Conservation (phyloP, 1,140 invertebrate genomes). For the Hirudo medicinalis region DNA sequence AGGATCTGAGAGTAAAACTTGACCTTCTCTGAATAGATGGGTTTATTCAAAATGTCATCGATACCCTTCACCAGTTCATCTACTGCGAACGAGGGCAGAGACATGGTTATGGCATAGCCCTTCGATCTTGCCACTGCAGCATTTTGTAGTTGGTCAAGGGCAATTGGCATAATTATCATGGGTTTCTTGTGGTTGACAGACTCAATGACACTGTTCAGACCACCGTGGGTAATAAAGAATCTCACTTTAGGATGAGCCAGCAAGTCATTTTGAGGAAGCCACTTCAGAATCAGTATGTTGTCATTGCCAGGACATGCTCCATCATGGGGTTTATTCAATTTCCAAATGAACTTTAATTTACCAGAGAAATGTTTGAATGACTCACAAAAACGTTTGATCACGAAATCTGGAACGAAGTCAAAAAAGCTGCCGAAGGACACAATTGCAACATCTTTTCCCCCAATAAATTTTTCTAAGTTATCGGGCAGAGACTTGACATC, state of each 20-base stretch:
- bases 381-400: background rate
- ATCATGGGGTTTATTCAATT: background rate
- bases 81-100: background rate
- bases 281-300: background rate
- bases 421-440: conserved; percentile 13
- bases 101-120: conserved; percentile 12
- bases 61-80: background rate
- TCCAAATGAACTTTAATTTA: background rate
- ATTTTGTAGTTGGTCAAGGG: background rate
- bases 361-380: conserved; percentile 2
- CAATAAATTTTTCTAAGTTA: background rate
- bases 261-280: conserved; percentile 13
- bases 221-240: conserved; percentile 12
- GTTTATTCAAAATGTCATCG: background rate
- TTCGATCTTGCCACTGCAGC: background rate
- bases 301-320: background rate
- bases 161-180: background rate
- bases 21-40: conserved; percentile 1
- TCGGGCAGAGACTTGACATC: background rate
- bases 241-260: background rate
- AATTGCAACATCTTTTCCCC: background rate
- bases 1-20: background rate
- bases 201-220: conserved; percentile 9
- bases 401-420: conserved; percentile 13
- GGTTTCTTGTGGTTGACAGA: conserved; percentile 7